Conservation (phyloP, 35 echinoderm and acorn worm genomes). For the Lytechinus variegatus region DNA sequence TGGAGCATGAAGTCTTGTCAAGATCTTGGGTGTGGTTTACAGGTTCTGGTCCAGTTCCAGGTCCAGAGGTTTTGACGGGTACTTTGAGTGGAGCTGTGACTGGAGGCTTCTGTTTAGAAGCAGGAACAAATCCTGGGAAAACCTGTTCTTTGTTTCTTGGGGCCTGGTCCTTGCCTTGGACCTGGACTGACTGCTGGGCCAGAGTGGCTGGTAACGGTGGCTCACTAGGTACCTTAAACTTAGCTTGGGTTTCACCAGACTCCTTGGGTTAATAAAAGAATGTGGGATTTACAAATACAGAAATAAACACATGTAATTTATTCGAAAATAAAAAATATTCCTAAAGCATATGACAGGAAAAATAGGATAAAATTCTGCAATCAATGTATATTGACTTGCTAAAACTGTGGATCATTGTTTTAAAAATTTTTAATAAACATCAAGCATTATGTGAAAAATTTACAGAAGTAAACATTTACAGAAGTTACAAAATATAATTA, state of each 20-base stretch:
- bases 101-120: not conserved
- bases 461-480: no score
- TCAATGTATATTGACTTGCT: not conserved
- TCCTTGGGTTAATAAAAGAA: not conserved
- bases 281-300: not conserved
- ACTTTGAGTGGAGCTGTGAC: not conserved
- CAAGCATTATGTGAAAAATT: not conserved
- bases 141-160: not conserved
- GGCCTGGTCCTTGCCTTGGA: not conserved
- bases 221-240: slow-evolving; percentile 41
- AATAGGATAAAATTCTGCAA: not conserved
- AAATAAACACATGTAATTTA: not conserved
- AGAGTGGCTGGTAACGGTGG: not conserved
- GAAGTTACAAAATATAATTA: no score
- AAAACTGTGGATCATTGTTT: not conserved
- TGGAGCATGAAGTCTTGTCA: not conserved
- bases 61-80: not conserved
- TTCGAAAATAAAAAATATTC: not conserved
- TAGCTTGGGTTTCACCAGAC: not conserved
- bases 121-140: not conserved
- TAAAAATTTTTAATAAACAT: not conserved
- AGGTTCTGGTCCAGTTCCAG: not conserved
- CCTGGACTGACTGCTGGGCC: not conserved
- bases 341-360: no score
- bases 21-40: not conserved